Conservation (phyloP, 1,140 invertebrate genomes). For the Hylyphantes graminicola region DNA sequence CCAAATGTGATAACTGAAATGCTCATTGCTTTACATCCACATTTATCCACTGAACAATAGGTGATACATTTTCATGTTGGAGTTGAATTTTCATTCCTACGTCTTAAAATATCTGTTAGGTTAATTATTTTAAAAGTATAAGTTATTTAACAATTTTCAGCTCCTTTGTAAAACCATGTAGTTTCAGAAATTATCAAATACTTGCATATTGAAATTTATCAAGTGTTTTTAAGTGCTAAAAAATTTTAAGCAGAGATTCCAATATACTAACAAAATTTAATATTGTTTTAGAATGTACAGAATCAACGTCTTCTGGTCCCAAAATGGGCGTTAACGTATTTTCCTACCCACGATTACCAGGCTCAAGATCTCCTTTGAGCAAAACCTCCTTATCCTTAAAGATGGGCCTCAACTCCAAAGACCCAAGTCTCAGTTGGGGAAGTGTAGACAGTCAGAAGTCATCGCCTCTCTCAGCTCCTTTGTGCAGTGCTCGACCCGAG, state of each 20-base stretch:
- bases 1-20: too few relatives aligned
- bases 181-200: too few relatives aligned
- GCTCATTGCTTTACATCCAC: too few relatives aligned
- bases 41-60: too few relatives aligned
- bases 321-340: slow-evolving; percentile 56
- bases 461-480: slow-evolving; percentile 44
- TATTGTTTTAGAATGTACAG: slow-evolving; percentile 25
- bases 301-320: slow-evolving; percentile 38
- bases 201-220: neutral
- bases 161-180: too few relatives aligned
- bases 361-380: slow-evolving; percentile 44
- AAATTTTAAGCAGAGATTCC: too few relatives aligned
- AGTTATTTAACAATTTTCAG: too few relatives aligned
- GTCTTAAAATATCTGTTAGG: too few relatives aligned
- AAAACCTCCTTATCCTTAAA: slow-evolving; percentile 47
- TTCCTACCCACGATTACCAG: slow-evolving; percentile 43
- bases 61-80: too few relatives aligned
- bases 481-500: slow-evolving; percentile 15
- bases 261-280: neutral
- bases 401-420: slow-evolving; percentile 30
- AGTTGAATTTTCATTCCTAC: too few relatives aligned
- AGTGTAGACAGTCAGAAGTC: slow-evolving; percentile 29
- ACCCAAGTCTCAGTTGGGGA: slow-evolving; percentile 5
- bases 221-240: neutral
- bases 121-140: too few relatives aligned